A percentile compares a stretch with the other conserved stretches of the same genome.
Conservation (phyloP, 2,797 vertebrate genomes). For the Semaprochilodus insignis region DNA sequence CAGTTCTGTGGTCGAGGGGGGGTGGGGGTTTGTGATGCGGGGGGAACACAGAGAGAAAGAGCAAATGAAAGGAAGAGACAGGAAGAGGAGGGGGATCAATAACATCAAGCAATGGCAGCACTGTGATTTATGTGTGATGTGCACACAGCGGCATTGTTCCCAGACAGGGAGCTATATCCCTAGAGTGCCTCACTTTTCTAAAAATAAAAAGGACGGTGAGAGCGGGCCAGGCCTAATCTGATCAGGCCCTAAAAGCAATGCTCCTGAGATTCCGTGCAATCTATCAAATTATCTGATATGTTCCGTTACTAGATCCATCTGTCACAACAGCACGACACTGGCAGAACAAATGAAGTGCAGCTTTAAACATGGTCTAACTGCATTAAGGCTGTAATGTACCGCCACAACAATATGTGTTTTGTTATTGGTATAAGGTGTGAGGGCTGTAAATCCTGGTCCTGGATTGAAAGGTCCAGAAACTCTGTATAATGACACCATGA, state of each 20-base stretch:
- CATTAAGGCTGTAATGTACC: neutral
- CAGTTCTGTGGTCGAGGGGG: constrained; percentile 86
- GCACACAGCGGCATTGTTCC: neutral
- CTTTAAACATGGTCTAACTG: neutral
- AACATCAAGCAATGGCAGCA: constrained; percentile 25
- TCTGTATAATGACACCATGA: neutral
- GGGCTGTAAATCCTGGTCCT: neutral
- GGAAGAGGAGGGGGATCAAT: constrained; percentile 19
- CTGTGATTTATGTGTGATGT: constrained; percentile 11
- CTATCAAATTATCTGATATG: constrained; percentile 74
- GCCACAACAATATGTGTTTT: neutral
- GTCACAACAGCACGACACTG: neutral
- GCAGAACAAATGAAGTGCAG: neutral
- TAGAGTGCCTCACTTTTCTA: constrained; percentile 69
- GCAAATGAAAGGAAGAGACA: constrained; percentile 2
- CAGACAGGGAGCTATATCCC: constrained; percentile 55
- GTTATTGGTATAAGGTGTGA: neutral
- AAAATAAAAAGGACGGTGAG: constrained; percentile 76
- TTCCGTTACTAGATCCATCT: constrained; percentile 53
- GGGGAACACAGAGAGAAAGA: constrained; percentile 22
- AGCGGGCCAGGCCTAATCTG: constrained; percentile 72
- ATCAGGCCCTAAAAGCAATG: constrained; percentile 74
- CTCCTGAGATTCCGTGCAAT: constrained; percentile 68
- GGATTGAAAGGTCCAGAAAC: neutral
- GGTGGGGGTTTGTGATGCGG: neutral